These are phyloP conservation scores for Ceyx cyanopectus DNA, from an alignment of 2,113 vertebrate genomes.

Conservation along the genomic window DNA sequence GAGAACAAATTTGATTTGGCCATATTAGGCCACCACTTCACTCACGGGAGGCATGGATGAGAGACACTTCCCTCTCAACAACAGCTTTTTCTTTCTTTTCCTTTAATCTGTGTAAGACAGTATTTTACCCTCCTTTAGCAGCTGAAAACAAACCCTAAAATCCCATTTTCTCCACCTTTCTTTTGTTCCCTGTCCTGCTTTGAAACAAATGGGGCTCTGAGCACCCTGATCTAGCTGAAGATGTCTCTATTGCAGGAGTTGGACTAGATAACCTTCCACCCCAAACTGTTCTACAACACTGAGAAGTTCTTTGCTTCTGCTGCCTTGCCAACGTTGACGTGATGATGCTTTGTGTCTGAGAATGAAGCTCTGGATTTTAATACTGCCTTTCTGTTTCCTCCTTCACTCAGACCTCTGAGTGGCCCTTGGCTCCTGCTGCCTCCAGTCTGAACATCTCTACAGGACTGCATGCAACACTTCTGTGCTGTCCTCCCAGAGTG, in stretches of 20 bases:
- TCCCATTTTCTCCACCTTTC: not conserved
- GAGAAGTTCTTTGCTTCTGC: not conserved
- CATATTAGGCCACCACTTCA: not conserved
- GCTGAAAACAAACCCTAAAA: not conserved
- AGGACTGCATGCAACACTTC: not conserved
- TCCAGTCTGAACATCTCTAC: not conserved
- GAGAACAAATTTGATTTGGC: not conserved
- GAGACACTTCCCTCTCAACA: not conserved
- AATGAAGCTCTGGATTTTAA: not conserved
- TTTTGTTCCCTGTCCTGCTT: not conserved
- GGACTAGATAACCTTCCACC: not conserved
- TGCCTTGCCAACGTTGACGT: not conserved
- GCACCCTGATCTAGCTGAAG: not conserved
- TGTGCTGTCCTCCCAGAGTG: not conserved
- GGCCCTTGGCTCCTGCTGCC: not conserved
- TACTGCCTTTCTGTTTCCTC: not conserved
- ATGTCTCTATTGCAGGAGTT: not conserved
- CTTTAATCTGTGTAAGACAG: not conserved
- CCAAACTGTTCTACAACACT: not conserved
- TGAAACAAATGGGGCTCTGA: not conserved
- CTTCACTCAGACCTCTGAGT: slow-evolving; percentile 42
- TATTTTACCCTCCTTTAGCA: not conserved
- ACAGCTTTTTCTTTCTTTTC: not conserved
- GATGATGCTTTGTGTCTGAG: not conserved
- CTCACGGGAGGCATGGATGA: not conserved